Percentiles rank a stretch among this genome's conserved stretches.
Evolutionary conservation across 1,140 invertebrate species (phyloP).

Genomic region (Drosophila ananassae): DNA sequence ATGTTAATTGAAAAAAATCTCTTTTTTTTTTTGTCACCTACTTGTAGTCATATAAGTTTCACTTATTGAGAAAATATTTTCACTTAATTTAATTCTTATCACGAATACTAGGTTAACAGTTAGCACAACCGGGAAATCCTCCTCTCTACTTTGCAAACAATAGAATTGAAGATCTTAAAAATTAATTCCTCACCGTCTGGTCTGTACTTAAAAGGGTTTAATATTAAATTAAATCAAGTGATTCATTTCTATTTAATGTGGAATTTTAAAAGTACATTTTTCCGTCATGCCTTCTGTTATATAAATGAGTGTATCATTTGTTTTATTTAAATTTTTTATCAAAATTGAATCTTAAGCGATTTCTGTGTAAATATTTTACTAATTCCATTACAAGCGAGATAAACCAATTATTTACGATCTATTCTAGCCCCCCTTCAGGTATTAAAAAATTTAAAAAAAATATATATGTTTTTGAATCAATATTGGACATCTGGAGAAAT

Average conservation of each 20-base stretch:
- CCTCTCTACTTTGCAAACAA: background rate
- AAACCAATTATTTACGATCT: too few relatives aligned
- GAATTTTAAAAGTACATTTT: background rate
- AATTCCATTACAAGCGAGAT: too few relatives aligned
- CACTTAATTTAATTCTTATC: background rate
- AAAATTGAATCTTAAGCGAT: too few relatives aligned
- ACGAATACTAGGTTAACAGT: background rate
- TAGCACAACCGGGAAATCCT: too few relatives aligned
- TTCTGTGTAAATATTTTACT: background rate
- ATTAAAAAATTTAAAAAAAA: too few relatives aligned
- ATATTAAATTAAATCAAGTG: background rate
- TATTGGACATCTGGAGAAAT: conserved; percentile 21
- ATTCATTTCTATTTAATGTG: background rate
- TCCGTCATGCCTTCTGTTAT: background rate
- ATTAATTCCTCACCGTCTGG: background rate
- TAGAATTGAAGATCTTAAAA: background rate
- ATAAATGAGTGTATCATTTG: background rate
- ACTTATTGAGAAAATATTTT: too few relatives aligned
- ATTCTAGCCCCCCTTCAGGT: too few relatives aligned
- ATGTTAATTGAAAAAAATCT: too few relatives aligned
- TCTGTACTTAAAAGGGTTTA: background rate
- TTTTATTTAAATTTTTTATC: background rate
- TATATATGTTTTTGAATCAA: background rate
- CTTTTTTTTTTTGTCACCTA: background rate
- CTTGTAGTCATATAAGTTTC: background rate